Evolutionary conservation across 2,113 vertebrate genomes (phyloP), one percentile per base, ranked within the genome.

Genomic region (Ramphastos sulfuratus): DNA sequence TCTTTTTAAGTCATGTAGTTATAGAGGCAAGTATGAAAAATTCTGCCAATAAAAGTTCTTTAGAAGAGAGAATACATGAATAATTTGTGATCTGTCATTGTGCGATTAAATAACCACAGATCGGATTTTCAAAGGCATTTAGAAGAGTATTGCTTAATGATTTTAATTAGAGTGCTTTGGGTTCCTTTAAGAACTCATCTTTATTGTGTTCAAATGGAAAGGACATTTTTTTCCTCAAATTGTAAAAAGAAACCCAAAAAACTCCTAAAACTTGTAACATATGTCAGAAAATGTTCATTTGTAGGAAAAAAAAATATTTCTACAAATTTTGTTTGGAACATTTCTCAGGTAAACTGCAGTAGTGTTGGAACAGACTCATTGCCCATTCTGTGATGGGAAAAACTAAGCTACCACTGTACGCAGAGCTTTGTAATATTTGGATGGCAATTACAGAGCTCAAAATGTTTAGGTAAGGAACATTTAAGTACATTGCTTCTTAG

Each of bases 391-490:
- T 58, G 56, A 83, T 60, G 75, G 64, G 82, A 93, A 83, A 94
- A 95, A 73, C 24, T 87, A 76, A 66, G 80, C 69, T 77, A 85
- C 80, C 3, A 24, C 52, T 82, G 71, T 66, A 81, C 18, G 60
- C 65, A 1, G 25, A 86, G 65, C 56, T 77, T 93, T 67, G 59
- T 42, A 59, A 85, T 87, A 73, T 88, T 92, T 94, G 61, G 72
- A 93, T 67, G 85, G 85, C 90, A 94, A 88, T 93, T 95, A 96
- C 56, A 92, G 69, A 75, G 84, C 39, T 61, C 82, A 92, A 93
- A 85, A 96, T 94, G 80, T 95, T 95, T 95, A 93, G 37, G 85
- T 58, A 96, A 85, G 95, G 60, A 92, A 71, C 50, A 52, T 85
- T 91, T 94, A 84, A 73, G 64, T 60, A 90, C 72, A 85, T 66